Conservation (phyloP, 2,888 invertebrate species). For the Caenorhabditis macrosperma region DNA sequence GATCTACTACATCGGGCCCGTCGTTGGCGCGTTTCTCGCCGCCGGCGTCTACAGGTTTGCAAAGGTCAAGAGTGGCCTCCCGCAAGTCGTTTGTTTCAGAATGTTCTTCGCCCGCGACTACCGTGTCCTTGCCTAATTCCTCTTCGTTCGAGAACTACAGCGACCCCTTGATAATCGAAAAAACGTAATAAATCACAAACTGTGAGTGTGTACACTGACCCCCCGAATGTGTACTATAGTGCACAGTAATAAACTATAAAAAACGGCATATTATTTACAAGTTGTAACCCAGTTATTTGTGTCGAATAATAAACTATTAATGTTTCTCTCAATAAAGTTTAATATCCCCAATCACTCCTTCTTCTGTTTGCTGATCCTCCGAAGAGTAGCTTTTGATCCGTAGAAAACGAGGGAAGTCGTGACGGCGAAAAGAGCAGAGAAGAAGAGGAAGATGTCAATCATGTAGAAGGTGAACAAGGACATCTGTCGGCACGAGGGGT, state of each 20-base stretch:
- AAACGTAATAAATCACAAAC: constrained; percentile 2
- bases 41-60: constrained; percentile 78
- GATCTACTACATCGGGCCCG: constrained; percentile 81
- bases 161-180: too few species aligned
- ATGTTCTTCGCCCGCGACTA: constrained; percentile 68
- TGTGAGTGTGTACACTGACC: background rate
- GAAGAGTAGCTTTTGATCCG: background rate
- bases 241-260: background rate
- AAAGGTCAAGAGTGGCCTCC: constrained; percentile 20
- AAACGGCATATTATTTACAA: too few species aligned
- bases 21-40: constrained; percentile 79
- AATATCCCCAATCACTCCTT: background rate
- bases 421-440: background rate
- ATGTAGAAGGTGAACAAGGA: constrained; percentile 25
- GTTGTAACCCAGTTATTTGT: too few species aligned
- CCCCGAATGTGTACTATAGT: background rate
- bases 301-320: too few species aligned
- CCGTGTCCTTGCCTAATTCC: constrained; percentile 54
- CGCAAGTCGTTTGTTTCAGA: constrained; percentile 49
- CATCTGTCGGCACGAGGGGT: constrained; percentile 21
- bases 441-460: constrained; percentile 22
- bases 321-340: constrained; percentile 16
- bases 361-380: background rate
- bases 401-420: background rate
- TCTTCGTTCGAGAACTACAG: constrained; percentile 2